Conservation (phyloP, 2,888 invertebrate genomes). For the Aspidiotus rigidus region DNA sequence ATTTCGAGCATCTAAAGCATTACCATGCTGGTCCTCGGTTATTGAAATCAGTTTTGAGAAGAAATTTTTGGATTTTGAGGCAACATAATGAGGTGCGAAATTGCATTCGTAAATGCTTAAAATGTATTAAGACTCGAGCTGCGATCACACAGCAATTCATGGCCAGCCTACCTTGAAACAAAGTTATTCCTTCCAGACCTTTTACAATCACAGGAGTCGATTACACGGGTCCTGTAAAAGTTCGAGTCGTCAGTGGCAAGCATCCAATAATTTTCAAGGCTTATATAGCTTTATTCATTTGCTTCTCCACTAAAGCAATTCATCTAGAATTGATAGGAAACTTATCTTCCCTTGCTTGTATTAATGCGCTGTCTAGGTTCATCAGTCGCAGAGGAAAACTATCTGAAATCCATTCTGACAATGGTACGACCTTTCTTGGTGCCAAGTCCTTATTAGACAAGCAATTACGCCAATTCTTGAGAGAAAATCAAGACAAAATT, state of each 20-base stretch:
- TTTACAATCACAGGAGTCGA: conserved; percentile 35
- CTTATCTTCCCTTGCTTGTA: conserved; percentile 24
- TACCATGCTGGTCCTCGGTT: conserved; percentile 36
- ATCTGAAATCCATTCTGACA: conserved; percentile 35
- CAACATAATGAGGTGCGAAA: not conserved
- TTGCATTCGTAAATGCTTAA: not conserved
- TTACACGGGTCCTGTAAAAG: conserved; percentile 34
- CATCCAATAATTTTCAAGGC: conserved; percentile 20
- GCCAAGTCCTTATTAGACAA: no score
- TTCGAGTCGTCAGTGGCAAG: not conserved
- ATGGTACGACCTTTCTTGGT: conserved; percentile 33
- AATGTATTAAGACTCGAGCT: not conserved
- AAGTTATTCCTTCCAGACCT: conserved; percentile 33
- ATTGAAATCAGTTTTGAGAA: not conserved
- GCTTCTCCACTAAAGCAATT: conserved; percentile 35
- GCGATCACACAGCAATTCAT: conserved; percentile 36
- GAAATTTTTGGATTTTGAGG: conserved; percentile 3
- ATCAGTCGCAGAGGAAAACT: conserved; percentile 33
- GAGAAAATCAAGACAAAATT: not conserved
- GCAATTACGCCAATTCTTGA: not conserved
- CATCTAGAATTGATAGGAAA: conserved; percentile 35
- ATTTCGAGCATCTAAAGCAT: conserved; percentile 35
- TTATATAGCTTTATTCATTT: conserved; percentile 35
- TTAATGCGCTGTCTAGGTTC: conserved; percentile 33
- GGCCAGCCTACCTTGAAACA: conserved; percentile 38